phyloP scores from a whole-genome alignment of 2,113 vertebrate species.

The Neopipo cinnamomea region DNA sequence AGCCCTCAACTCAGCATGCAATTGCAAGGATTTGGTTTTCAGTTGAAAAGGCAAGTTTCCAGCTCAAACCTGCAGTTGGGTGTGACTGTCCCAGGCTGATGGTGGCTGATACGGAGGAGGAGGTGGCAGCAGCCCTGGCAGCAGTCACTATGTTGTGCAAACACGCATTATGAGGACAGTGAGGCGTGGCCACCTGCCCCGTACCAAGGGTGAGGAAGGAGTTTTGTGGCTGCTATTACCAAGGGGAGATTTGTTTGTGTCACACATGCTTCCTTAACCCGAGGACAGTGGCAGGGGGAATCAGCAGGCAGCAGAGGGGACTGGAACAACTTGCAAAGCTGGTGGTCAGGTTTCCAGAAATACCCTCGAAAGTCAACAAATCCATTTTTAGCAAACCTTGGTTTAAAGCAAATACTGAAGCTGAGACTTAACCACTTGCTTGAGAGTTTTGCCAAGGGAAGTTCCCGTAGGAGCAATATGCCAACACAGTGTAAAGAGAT shows the following conservation, averaged over 20 bases:
- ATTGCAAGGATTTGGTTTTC: background rate
- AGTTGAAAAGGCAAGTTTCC: background rate
- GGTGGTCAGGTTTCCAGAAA: background rate
- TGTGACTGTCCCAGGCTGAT: background rate
- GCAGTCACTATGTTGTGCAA: background rate
- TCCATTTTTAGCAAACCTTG: background rate
- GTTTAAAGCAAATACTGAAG: background rate
- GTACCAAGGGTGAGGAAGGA: background rate
- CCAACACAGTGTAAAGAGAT: background rate
- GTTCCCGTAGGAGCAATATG: background rate
- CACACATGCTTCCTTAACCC: background rate
- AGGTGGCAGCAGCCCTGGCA: background rate
- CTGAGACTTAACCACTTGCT: background rate
- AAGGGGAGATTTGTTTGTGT: background rate
- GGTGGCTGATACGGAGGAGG: background rate
- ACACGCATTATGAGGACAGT: fast-evolving
- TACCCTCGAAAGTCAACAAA: fast-evolving
- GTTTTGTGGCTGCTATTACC: background rate
- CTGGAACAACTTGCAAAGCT: background rate
- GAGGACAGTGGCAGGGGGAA: fast-evolving
- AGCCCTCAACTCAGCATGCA: background rate
- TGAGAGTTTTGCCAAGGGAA: background rate
- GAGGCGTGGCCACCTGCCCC: fast-evolving
- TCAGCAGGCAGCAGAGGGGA: background rate
- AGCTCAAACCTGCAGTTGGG: background rate